Evolutionary conservation across 2,888 invertebrate genomes (phyloP).

Genomic region (Gnatocerus cornutus): DNA sequence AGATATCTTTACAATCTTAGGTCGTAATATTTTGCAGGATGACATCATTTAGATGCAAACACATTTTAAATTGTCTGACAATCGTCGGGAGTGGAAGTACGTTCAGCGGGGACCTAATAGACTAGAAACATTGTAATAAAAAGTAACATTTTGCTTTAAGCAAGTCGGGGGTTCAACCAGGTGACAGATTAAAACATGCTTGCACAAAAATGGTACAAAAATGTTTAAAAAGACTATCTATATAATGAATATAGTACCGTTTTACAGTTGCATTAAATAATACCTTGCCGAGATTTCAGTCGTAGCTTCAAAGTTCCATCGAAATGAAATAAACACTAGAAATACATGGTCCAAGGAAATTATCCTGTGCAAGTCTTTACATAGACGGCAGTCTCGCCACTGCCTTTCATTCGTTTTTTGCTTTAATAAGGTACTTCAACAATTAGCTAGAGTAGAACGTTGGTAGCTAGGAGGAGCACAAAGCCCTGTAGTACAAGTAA

Average conservation of each 20-base stretch:
- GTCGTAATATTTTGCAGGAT: slow-evolving; percentile 53
- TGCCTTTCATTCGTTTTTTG: slow-evolving; percentile 11
- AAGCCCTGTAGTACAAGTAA: slow-evolving; percentile 66
- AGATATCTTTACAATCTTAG: slow-evolving; percentile 62
- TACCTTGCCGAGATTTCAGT: slow-evolving; percentile 49
- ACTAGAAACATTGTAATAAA: slow-evolving; percentile 40
- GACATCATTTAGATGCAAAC: slow-evolving; percentile 46
- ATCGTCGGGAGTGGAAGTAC: slow-evolving; percentile 26
- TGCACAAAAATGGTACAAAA: slow-evolving; percentile 45
- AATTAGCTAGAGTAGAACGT: slow-evolving; percentile 47
- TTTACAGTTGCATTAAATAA: slow-evolving; percentile 28
- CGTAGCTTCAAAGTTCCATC: slow-evolving; percentile 30
- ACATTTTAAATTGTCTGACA: slow-evolving; percentile 35
- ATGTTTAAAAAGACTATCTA: slow-evolving; percentile 39
- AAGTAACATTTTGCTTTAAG: slow-evolving; percentile 6
- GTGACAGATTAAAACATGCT: slow-evolving; percentile 35
- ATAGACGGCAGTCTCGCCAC: slow-evolving; percentile 25
- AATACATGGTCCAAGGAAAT: slow-evolving; percentile 54
- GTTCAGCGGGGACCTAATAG: slow-evolving; percentile 29
- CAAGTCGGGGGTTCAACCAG: slow-evolving; percentile 14
- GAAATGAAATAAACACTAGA: slow-evolving; percentile 40
- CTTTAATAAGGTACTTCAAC: slow-evolving; percentile 47
- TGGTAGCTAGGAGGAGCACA: slow-evolving; percentile 67
- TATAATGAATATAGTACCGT: slow-evolving; percentile 30
- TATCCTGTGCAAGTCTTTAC: slow-evolving; percentile 55